phyloP scores from a whole-genome alignment of 92 coral and sea anemone genomes.

The Porites cylindrica region DNA sequence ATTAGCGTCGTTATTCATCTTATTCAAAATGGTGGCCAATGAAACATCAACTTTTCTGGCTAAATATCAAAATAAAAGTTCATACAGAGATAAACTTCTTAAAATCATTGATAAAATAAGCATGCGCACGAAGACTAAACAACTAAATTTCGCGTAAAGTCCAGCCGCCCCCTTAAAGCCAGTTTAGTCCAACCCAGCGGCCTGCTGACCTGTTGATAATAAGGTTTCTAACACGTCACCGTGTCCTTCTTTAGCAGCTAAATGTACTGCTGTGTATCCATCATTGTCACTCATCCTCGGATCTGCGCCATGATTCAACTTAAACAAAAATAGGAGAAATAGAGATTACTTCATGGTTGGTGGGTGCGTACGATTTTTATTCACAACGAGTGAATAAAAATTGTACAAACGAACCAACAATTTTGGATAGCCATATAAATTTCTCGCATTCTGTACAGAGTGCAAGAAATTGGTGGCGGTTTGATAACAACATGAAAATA shows the following conservation, averaged over 20 bases:
- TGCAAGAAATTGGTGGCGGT: no score
- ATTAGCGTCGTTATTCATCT: slow-evolving; percentile 70
- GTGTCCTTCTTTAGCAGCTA: slow-evolving; percentile 87
- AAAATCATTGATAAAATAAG: no score
- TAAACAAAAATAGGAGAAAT: background rate
- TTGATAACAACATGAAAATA: no score
- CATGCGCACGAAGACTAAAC: no score
- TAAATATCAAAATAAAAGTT: slow-evolving; percentile 14
- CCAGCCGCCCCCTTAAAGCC: no score
- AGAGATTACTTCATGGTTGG: background rate
- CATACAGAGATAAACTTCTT: background rate
- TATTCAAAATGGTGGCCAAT: slow-evolving; percentile 70
- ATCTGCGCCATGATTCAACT: slow-evolving; percentile 77
- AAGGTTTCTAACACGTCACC: slow-evolving; percentile 70
- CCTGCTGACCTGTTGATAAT: slow-evolving; percentile 46
- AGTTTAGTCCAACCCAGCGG: no score
- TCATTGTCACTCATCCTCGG: slow-evolving; percentile 78
- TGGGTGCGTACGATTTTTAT: no score
- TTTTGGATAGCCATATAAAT: background rate
- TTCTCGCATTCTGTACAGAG: no score
- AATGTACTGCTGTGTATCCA: slow-evolving; percentile 76
- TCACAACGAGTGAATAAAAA: no score
- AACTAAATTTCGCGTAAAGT: no score
- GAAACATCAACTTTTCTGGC: slow-evolving; percentile 68
- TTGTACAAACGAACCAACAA: no score